Percentiles rank a stretch among this genome's conserved stretches.
These are phyloP conservation scores for Heloderma charlesbogerti DNA, from an alignment of 2,113 vertebrate genomes.

Conservation along the genomic window DNA sequence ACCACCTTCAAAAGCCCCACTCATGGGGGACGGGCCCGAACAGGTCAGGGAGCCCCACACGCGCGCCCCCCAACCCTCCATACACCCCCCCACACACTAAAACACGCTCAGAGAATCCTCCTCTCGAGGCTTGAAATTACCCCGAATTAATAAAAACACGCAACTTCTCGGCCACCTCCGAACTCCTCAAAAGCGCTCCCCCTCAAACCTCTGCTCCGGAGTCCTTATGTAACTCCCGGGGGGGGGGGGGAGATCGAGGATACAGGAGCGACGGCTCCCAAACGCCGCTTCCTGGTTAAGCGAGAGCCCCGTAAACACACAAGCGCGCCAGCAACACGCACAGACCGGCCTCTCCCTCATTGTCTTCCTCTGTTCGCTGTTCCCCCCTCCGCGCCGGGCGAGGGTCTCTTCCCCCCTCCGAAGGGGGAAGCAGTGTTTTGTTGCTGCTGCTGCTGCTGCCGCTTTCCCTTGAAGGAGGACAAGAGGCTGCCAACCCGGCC, in stretches of 20 bases:
- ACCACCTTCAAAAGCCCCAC: neutral
- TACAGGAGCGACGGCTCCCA: neutral
- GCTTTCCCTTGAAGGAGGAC: neutral
- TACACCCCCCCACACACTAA: neutral
- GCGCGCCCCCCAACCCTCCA: conserved; percentile 1
- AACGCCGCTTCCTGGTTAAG: conserved; percentile 21
- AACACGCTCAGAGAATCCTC: no score
- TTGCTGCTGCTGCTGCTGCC: neutral
- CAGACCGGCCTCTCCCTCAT: conserved; percentile 24
- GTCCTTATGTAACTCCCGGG: conserved; percentile 21
- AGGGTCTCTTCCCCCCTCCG: neutral
- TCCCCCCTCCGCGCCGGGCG: neutral
- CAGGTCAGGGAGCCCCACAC: neutral
- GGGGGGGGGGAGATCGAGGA: neutral
- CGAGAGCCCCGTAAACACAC: neutral
- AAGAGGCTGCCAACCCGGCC: neutral
- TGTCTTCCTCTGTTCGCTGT: conserved; percentile 17
- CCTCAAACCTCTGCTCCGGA: neutral
- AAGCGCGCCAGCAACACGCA: neutral
- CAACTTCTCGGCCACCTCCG: neutral
- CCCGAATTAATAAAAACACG: neutral
- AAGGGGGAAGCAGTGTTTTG: neutral
- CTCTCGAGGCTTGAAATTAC: neutral
- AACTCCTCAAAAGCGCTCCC: neutral
- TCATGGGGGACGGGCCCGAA: neutral